phyloP scores from a whole-genome alignment of 2,113 vertebrate species.

The Planiliza haematocheilus region DNA sequence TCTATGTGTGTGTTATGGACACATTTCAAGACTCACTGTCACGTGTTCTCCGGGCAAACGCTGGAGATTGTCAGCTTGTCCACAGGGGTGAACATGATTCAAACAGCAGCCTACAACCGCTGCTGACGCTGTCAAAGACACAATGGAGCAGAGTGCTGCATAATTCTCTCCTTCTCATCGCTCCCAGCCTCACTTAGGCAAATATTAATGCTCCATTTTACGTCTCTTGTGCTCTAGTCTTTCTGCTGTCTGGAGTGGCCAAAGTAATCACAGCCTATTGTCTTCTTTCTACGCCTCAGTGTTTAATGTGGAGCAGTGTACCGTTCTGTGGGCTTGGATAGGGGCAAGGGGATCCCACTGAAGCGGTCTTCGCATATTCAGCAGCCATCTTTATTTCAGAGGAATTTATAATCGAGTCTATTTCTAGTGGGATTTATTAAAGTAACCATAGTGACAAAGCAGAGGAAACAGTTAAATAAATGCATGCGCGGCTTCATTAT shows the following conservation, averaged over 20 bases:
- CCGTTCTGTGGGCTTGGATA: not conserved
- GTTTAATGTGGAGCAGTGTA: conserved; percentile 35
- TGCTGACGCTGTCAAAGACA: conserved; percentile 38
- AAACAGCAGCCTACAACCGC: conserved; percentile 26
- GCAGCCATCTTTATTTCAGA: conserved; percentile 23
- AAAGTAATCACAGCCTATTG: conserved; percentile 61
- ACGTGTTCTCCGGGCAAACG: not conserved
- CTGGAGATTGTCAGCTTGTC: conserved; percentile 34
- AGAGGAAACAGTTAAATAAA: conserved; percentile 11
- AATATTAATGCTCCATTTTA: conserved; percentile 59
- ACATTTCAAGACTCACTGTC: conserved; percentile 19
- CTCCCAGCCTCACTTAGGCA: conserved; percentile 49
- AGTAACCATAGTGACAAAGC: conserved; percentile 25
- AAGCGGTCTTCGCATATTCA: conserved; percentile 31
- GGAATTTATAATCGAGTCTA: conserved; percentile 14
- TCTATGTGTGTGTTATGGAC: conserved; percentile 21
- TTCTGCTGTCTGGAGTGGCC: conserved; percentile 36
- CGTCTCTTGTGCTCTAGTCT: conserved; percentile 30
- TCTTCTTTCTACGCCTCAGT: conserved; percentile 10
- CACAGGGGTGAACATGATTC: conserved; percentile 22
- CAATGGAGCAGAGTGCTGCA: conserved; percentile 52
- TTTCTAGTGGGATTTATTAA: conserved; percentile 17
- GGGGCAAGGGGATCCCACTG: not conserved
- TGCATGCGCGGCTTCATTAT: too few relatives aligned
- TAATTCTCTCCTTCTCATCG: conserved; percentile 44